Percentiles rank a stretch among this genome's conserved stretches.
phyloP scores from a whole-genome alignment of 2,113 vertebrate genomes.

The Plotosus lineatus region DNA sequence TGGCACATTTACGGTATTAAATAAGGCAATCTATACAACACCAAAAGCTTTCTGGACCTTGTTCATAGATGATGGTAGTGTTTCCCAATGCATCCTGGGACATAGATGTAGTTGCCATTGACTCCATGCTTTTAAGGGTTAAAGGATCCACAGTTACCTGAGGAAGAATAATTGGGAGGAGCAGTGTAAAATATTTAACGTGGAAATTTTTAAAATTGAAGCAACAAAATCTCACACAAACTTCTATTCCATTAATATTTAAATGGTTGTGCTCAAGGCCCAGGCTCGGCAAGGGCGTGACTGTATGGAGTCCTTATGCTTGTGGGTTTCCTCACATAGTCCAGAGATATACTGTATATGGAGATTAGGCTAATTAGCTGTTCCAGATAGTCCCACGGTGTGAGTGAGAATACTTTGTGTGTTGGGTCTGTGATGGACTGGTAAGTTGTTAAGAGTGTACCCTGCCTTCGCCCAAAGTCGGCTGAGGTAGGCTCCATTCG shows the following conservation, averaged over 20 bases:
- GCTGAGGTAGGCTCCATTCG: too few species aligned
- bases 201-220: not conserved
- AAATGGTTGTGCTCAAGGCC: too few species aligned
- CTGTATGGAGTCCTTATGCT: too few species aligned
- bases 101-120: conserved; percentile 71
- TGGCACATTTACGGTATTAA: not conserved
- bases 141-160: conserved; percentile 73
- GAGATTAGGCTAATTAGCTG: too few species aligned
- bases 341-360: too few species aligned
- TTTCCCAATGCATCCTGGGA: conserved; percentile 80
- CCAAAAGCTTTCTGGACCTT: conserved; percentile 69
- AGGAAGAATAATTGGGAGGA: not conserved
- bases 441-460: too few species aligned
- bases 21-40: not conserved
- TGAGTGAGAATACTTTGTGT: too few species aligned
- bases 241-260: not conserved
- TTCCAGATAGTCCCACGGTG: too few species aligned
- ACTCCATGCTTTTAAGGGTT: conserved; percentile 73
- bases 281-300: too few species aligned
- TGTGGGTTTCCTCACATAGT: too few species aligned
- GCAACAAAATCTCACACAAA: not conserved
- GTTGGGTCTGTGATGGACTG: too few species aligned
- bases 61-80: conserved; percentile 91
- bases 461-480: too few species aligned
- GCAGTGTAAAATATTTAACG: not conserved